Percentiles rank a stretch among this genome's conserved stretches.
Evolutionary conservation across 2,113 vertebrate species (phyloP).

Genomic region (Acanthochromis polyacanthus): DNA sequence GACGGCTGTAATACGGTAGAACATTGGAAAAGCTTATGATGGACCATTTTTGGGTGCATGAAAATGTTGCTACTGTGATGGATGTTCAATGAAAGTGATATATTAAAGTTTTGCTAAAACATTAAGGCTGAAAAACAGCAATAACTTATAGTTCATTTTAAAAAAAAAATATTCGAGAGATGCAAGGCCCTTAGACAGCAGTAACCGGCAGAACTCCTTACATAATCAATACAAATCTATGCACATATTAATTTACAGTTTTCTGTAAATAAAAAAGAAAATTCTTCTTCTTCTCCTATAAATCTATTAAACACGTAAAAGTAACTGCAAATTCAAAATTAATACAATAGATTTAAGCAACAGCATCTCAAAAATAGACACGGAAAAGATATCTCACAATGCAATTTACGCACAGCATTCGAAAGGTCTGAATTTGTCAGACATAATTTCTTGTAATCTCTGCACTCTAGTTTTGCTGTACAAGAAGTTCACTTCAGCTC

Average conservation of each 20-base stretch:
- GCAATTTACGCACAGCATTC: not conserved
- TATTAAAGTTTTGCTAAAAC: not conserved
- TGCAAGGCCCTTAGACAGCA: not conserved
- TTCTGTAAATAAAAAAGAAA: not conserved
- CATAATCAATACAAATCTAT: not conserved
- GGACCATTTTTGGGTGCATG: not conserved
- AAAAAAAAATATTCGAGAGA: not conserved
- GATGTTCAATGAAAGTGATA: not conserved
- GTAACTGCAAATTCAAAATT: not conserved
- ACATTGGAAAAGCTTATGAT: conserved; percentile 17
- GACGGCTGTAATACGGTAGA: not conserved
- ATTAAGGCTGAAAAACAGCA: not conserved
- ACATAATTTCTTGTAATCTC: not conserved
- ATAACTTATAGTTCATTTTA: not conserved
- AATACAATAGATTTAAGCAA: not conserved
- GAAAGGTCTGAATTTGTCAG: not conserved
- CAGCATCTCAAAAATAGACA: too few relatives aligned
- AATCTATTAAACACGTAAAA: not conserved
- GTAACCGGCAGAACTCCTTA: not conserved
- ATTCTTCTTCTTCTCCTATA: too few relatives aligned
- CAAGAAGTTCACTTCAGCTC: not conserved
- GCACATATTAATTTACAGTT: not conserved
- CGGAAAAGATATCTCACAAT: too few relatives aligned
- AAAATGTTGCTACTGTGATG: not conserved
- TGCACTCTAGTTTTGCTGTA: not conserved